Evolutionary conservation across 2,113 vertebrate species (phyloP).

Genomic region (Platycercus adscitus): DNA sequence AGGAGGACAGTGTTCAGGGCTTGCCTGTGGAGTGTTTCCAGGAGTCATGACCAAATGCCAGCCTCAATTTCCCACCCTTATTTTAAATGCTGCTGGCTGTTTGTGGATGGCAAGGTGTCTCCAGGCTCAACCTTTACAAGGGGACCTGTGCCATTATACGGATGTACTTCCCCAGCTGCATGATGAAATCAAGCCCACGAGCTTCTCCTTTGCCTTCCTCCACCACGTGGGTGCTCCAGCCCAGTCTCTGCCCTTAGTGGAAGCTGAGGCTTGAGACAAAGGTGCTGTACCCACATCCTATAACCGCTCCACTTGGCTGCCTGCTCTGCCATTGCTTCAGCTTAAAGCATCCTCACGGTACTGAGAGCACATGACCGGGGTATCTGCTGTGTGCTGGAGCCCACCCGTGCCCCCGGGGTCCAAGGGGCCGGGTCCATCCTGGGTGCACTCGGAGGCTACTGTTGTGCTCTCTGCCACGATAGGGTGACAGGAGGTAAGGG

Average conservation of each 20-base stretch:
- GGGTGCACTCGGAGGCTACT: background rate
- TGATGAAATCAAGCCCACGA: fast-evolving
- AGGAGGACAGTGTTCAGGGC: background rate
- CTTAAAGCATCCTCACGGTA: fast-evolving
- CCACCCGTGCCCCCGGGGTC: background rate
- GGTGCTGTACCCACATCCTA: background rate
- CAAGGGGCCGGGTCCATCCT: no score
- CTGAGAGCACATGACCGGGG: fast-evolving
- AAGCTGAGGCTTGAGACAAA: background rate
- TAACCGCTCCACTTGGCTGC: background rate
- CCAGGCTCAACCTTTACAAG: background rate
- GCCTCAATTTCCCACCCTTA: background rate
- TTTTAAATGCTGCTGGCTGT: background rate
- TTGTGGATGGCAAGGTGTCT: background rate
- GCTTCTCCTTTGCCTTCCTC: background rate
- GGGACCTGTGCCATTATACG: fast-evolving
- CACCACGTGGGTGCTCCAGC: fast-evolving
- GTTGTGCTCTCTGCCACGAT: background rate
- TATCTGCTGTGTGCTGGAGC: fast-evolving
- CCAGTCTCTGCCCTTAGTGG: background rate
- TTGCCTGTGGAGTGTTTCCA: background rate
- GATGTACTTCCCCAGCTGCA: background rate
- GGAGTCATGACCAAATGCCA: background rate
- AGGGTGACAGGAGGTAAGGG: fast-evolving
- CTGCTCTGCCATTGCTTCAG: fast-evolving